Conservation (phyloP, 2,888 invertebrate genomes). For the Lasioglossum malachurum region DNA sequence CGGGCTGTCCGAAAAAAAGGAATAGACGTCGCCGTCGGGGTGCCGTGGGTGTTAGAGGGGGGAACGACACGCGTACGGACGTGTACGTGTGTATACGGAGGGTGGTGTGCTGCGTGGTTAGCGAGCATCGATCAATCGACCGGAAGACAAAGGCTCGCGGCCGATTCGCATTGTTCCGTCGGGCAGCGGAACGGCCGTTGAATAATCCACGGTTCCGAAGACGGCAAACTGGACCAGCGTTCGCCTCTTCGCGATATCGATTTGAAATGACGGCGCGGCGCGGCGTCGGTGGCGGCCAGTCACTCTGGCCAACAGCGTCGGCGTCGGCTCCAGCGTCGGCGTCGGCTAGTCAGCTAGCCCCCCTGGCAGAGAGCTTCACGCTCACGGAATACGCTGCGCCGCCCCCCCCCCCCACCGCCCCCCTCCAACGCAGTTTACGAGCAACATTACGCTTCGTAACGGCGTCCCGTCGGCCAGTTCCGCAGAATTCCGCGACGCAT, state of each 20-base stretch:
- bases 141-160: slow-evolving; percentile 50
- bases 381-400: slow-evolving; percentile 6
- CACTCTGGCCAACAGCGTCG: not conserved
- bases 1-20: slow-evolving; percentile 13
- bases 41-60: not conserved
- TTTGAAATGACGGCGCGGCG: slow-evolving; percentile 30
- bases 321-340: not conserved
- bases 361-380: slow-evolving; percentile 6
- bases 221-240: slow-evolving; percentile 27
- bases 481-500: slow-evolving; percentile 47
- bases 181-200: slow-evolving; percentile 17
- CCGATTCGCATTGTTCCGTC: slow-evolving; percentile 43
- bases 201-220: slow-evolving; percentile 7
- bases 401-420: not conserved
- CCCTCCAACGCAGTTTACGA: slow-evolving; percentile 39
- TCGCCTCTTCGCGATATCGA: slow-evolving; percentile 52
- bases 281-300: slow-evolving; percentile 25
- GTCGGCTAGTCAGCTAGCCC: not conserved
- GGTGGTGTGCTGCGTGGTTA: slow-evolving; percentile 4
- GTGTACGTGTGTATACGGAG: not conserved
- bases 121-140: slow-evolving; percentile 54
- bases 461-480: slow-evolving; percentile 29
- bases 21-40: not conserved
- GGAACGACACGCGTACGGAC: not conserved
- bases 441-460: slow-evolving; percentile 46